Conservation (phyloP, 2,113 vertebrate species). For the Forbesichthys papilliferus region DNA sequence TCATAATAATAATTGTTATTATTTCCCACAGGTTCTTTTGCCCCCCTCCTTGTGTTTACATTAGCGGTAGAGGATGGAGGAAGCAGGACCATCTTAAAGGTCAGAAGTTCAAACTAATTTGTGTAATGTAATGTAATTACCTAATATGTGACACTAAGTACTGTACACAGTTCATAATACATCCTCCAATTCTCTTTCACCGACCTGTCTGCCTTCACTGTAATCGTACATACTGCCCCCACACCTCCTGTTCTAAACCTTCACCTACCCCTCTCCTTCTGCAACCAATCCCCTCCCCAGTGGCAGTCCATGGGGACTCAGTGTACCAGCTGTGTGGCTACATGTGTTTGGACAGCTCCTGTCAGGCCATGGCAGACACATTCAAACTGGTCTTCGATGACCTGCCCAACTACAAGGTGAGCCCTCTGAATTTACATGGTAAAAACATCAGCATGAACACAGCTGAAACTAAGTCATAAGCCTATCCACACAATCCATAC, state of each 20-base stretch:
- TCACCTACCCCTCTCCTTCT: not conserved
- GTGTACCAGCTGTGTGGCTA: conserved; percentile 81
- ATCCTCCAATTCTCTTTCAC: not conserved
- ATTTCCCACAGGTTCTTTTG: conserved; percentile 88
- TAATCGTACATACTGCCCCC: not conserved
- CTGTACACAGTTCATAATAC: not conserved
- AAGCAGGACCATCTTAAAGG: conserved; percentile 83
- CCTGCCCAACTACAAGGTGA: conserved; percentile 82
- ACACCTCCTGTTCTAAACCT: not conserved
- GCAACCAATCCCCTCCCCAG: conserved; percentile 46
- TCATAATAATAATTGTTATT: not conserved
- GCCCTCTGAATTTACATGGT: conserved; percentile 5
- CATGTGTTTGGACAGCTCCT: conserved; percentile 89
- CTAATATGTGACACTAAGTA: not conserved
- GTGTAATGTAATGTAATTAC: not conserved
- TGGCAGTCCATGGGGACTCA: conserved; percentile 70
- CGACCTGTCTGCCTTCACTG: not conserved
- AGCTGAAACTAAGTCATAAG: too few relatives aligned
- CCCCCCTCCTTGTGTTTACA: conserved; percentile 92
- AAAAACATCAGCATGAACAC: not conserved
- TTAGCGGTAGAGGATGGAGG: conserved; percentile 87
- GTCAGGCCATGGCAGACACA: conserved; percentile 79
- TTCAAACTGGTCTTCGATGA: conserved; percentile 90
- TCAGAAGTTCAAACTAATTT: conserved; percentile 42
- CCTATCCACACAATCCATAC: not conserved